Percentiles rank a stretch among this genome's conserved stretches.
Conservation (phyloP, 2,113 vertebrate species). For the Mormoops blainvillei region DNA sequence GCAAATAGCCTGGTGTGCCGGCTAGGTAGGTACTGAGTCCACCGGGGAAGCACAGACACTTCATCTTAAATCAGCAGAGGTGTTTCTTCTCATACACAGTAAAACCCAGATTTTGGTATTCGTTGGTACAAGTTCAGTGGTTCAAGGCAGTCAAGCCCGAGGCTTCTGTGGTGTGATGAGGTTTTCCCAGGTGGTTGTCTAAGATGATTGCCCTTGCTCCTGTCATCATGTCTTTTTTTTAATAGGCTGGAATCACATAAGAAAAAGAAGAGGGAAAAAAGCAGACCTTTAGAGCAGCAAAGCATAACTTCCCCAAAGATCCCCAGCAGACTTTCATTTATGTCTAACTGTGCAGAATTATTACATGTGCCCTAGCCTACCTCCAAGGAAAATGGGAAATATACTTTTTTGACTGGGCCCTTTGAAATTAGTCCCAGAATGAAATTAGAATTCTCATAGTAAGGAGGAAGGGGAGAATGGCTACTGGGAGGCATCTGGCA, state of each 20-base stretch:
- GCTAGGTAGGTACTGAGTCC: accelerated
- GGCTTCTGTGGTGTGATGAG: not conserved
- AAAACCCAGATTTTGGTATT: not conserved
- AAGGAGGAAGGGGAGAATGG: not conserved
- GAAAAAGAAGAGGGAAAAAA: not conserved
- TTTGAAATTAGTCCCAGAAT: not conserved
- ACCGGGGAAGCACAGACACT: not conserved
- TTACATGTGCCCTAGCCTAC: not conserved
- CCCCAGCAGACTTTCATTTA: not conserved
- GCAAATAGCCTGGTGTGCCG: not conserved
- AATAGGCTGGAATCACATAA: not conserved
- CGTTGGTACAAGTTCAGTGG: not conserved
- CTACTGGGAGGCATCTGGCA: not conserved
- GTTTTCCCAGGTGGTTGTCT: not conserved
- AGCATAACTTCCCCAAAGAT: not conserved
- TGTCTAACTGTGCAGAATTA: not conserved
- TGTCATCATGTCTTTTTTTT: not conserved
- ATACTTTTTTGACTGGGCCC: not conserved
- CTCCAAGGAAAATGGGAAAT: not conserved
- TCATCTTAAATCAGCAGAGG: not conserved
- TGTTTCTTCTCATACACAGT: not conserved
- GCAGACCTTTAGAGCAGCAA: not conserved
- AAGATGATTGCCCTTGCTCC: not conserved
- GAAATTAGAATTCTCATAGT: not conserved
- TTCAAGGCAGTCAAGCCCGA: not conserved